Evolutionary conservation across 2,888 invertebrate genomes (phyloP).

Genomic region (Ochropleura plecta): DNA sequence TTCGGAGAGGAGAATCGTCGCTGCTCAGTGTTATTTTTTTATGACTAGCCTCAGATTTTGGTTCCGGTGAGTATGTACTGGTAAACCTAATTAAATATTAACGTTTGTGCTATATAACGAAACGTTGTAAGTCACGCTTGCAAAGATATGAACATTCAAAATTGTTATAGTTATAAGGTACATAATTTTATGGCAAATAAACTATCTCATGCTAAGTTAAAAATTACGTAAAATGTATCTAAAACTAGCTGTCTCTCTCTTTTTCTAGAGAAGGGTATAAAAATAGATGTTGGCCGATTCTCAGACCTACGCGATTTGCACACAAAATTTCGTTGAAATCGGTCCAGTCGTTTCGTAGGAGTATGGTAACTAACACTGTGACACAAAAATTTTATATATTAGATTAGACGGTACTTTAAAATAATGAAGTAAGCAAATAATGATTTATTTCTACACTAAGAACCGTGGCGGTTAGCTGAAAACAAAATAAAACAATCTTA

Average conservation of each 20-base stretch:
- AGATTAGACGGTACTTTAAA: not conserved
- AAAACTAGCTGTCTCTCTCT: no score
- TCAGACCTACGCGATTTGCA: no score
- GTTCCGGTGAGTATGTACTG: not conserved
- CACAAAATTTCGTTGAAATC: no score
- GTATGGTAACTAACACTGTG: no score
- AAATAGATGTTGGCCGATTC: no score
- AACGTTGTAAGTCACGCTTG: not conserved
- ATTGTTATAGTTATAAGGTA: not conserved
- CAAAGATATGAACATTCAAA: not conserved
- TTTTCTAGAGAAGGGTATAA: no score
- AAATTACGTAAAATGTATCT: not conserved
- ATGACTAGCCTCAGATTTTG: constrained; percentile 3
- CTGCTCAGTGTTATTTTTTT: constrained; percentile 47
- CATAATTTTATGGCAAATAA: not conserved
- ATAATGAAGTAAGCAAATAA: not conserved
- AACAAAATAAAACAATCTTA: not conserved
- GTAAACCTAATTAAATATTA: not conserved
- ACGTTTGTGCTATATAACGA: not conserved
- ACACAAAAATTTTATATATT: no score
- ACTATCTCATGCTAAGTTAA: not conserved
- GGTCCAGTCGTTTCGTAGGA: no score
- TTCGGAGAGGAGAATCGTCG: constrained; percentile 53
- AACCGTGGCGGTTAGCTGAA: constrained; percentile 7
- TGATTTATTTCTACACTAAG: not conserved